A percentile compares a stretch with the other conserved stretches of the same genome.
Conservation (phyloP, 2,797 vertebrate genomes). For the Enteromius fasciolatus region DNA sequence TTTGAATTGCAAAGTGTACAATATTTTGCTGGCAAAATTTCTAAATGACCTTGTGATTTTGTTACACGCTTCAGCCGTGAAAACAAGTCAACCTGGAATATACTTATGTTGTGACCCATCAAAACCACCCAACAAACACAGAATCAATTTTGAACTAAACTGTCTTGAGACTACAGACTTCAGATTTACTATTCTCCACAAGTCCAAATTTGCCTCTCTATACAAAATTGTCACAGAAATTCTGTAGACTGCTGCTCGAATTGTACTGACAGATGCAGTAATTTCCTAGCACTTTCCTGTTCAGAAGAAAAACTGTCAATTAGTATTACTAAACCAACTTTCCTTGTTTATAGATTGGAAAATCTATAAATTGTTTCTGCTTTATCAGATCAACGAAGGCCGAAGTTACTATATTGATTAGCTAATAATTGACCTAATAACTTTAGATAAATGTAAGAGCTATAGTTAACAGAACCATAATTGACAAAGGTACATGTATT, state of each 20-base stretch:
- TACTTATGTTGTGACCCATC: neutral
- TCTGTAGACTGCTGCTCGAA: neutral
- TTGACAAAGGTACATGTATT: neutral
- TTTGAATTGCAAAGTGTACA: conserved; percentile 21
- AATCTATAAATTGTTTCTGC: neutral
- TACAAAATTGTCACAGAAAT: neutral
- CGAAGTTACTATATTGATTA: neutral
- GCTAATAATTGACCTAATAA: neutral
- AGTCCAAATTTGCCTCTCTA: neutral
- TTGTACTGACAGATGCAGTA: neutral
- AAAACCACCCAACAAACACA: neutral
- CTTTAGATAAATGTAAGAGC: neutral
- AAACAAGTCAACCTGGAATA: neutral
- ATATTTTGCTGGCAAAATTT: neutral
- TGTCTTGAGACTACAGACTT: neutral
- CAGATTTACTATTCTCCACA: neutral
- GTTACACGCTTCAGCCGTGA: neutral
- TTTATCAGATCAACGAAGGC: neutral
- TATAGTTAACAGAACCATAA: neutral
- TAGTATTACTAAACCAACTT: too few relatives aligned
- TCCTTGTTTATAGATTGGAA: too few relatives aligned
- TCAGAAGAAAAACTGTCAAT: neutral
- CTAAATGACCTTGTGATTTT: neutral
- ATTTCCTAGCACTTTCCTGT: conserved; percentile 9
- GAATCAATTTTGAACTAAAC: neutral